A percentile compares a stretch with the other conserved stretches of the same genome.
These are phyloP conservation scores for Eupithecia centaureata DNA, from an alignment of 2,888 invertebrate genomes.

Conservation along the genomic window DNA sequence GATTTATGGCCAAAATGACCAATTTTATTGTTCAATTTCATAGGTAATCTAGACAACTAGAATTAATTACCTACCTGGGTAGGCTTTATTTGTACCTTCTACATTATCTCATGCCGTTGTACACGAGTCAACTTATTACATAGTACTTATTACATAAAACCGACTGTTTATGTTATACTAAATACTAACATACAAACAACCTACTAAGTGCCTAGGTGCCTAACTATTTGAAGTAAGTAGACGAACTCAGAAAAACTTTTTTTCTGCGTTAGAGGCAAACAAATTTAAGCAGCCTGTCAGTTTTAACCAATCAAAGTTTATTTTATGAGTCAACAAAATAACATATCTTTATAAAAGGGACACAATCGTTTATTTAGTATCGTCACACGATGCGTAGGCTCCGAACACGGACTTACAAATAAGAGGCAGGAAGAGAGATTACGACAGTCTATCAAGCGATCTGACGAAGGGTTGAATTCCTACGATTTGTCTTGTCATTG, in stretches of 20 bases:
- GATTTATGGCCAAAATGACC: constrained; percentile 55
- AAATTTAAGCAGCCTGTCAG: constrained; percentile 30
- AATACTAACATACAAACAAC: no score
- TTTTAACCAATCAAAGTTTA: constrained; percentile 36
- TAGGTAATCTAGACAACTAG: constrained; percentile 51
- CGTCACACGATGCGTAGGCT: constrained; percentile 44
- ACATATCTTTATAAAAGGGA: constrained; percentile 39
- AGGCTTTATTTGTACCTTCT: neutral
- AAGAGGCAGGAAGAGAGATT: constrained; percentile 74
- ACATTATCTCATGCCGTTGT: neutral
- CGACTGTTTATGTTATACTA: no score
- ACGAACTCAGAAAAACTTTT: constrained; percentile 10
- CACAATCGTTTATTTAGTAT: constrained; percentile 43
- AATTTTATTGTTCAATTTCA: constrained; percentile 55
- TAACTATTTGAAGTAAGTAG: no score
- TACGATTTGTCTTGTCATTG: constrained; percentile 69
- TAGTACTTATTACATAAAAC: no score
- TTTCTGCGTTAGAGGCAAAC: constrained; percentile 13
- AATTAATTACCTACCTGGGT: neutral
- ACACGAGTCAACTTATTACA: no score
- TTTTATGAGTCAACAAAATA: constrained; percentile 45
- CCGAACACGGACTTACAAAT: constrained; percentile 52
- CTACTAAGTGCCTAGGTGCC: no score
- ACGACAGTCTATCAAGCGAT: constrained; percentile 66
- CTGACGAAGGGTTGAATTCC: constrained; percentile 65